Evolutionary conservation across 2,797 vertebrate species (phyloP).

Genomic region (Hydrolagus colliei): DNA sequence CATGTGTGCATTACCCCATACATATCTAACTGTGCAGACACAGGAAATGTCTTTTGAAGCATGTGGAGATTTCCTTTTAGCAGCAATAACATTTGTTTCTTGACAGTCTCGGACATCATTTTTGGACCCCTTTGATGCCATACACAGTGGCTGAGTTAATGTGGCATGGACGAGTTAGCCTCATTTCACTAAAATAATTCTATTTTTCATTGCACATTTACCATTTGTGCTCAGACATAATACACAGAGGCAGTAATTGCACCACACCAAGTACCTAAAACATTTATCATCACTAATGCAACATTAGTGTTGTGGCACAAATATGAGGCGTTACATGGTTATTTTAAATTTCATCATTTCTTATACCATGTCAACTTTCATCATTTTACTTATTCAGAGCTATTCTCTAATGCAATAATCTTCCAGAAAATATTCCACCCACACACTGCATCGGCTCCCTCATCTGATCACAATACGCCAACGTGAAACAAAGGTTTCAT

Average conservation of each 20-base stretch:
- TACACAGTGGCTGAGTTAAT: constrained; percentile 44
- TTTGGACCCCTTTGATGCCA: constrained; percentile 36
- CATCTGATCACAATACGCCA: background rate
- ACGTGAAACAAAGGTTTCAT: background rate
- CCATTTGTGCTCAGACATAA: background rate
- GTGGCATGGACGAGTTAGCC: constrained; percentile 40
- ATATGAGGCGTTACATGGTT: background rate
- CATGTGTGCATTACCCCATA: too few species aligned
- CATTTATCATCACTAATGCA: background rate
- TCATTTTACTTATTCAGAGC: constrained; percentile 10
- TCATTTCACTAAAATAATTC: constrained; percentile 43
- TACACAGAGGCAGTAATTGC: background rate
- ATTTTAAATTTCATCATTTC: background rate
- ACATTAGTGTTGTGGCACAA: background rate
- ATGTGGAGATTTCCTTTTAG: too few species aligned
- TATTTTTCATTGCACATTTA: constrained; percentile 34
- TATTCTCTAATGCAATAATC: background rate
- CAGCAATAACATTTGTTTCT: too few species aligned
- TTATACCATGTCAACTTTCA: background rate
- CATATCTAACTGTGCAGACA: too few species aligned
- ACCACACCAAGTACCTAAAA: background rate
- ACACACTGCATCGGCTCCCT: background rate
- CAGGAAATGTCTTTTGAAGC: too few species aligned
- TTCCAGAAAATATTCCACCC: background rate
- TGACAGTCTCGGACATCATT: too few species aligned